Base-by-base conservation (phyloP, 2,113 vertebrate species). In the Dromiciops gliroides region DNA sequence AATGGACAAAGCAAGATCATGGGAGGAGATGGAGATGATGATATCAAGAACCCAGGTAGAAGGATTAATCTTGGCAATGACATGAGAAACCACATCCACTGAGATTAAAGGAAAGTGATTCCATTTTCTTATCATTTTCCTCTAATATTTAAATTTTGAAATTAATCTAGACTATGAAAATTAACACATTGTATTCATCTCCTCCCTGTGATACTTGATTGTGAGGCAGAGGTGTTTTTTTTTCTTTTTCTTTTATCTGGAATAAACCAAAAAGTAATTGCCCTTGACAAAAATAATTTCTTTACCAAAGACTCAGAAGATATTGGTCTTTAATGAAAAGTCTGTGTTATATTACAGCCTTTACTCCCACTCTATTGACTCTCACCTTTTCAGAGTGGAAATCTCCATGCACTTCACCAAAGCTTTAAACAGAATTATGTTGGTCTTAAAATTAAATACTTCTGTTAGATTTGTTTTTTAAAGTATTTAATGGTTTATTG, bases 401-500 rank as follows among this genome's bases (percentile, higher is more conserved):
- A 96, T 51, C 89, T 94, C 95, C 91, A 51, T 48, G 95, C 89
- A 95, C 95, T 97, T 97, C 94, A 97, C 60, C 90, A 91, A 96
- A 88, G 53, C 51, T 97, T 95, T 93, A 92, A 53, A 93, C 60
- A 96, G 48, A 90, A 94, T 96, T 94, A 97, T 96, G 96, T 94
- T 97, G 90, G 92, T 93, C 90, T 95, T 95, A 92, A 52, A 96
- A 95, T 97, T 97, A 97, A 97, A 94, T 91, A 94, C 95, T 96
- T 97, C 97, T 95, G 90, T 96, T 94, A 97, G 95, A 75, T 97
- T 96, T 97, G 25, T 26, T 31, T 44, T 97, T 95, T 96, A 96
- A 96, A 91, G 90, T 94, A 96, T 97, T 97, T 96, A 97, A 97
- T 97, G 93, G 95, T 96, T 97, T 98, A 98, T 97, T 97, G 96